These are phyloP conservation scores for Clitarchus hookeri DNA, from an alignment of 2,888 invertebrate species.

Conservation along the genomic window DNA sequence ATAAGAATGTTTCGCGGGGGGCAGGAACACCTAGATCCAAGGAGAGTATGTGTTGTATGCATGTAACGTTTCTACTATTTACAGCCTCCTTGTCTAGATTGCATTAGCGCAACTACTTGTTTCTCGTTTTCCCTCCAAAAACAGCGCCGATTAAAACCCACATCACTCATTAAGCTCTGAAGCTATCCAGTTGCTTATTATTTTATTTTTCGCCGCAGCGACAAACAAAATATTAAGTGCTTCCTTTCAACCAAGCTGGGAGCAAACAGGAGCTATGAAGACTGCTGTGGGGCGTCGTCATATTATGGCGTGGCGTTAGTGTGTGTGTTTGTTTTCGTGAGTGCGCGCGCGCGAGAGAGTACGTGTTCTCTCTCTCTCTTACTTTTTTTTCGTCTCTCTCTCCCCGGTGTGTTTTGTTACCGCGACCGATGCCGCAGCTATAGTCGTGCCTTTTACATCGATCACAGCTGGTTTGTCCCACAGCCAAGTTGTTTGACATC, in stretches of 20 bases:
- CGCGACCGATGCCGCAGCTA: background rate
- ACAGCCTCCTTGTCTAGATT: too few relatives aligned
- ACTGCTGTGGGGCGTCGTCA: background rate
- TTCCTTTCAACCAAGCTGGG: background rate
- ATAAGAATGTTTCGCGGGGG: too few relatives aligned
- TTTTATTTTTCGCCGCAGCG: background rate
- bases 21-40: too few relatives aligned
- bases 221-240: background rate
- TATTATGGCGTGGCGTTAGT: background rate
- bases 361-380: too few relatives aligned
- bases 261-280: background rate
- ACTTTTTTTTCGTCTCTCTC: background rate
- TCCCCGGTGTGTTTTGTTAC: background rate
- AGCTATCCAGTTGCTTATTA: background rate
- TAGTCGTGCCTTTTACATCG: constrained; percentile 7
- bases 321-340: background rate
- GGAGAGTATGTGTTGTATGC: too few relatives aligned
- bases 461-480: constrained; percentile 9
- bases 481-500: constrained; percentile 10
- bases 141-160: too few relatives aligned
- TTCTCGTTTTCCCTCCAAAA: too few relatives aligned
- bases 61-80: too few relatives aligned
- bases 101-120: too few relatives aligned
- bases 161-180: too few relatives aligned
- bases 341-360: background rate